A percentile compares a stretch with the other conserved stretches of the same genome.
Conservation (phyloP, 2,888 invertebrate genomes). For the Eilema depressum region DNA sequence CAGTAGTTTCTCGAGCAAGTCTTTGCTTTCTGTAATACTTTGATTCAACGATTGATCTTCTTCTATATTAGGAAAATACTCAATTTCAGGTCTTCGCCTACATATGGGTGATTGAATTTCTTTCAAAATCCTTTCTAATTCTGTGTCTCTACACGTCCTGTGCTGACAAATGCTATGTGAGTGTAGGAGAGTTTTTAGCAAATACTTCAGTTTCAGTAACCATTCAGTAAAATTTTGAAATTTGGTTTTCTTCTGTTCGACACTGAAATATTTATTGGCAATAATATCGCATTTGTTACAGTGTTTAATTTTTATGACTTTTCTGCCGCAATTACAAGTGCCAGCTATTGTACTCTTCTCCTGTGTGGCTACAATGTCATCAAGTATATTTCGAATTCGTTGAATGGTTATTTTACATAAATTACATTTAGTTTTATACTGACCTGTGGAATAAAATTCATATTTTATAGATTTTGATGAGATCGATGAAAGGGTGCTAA, state of each 20-base stretch:
- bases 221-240: slow-evolving; percentile 49
- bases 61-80: slow-evolving; percentile 42
- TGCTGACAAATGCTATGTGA: slow-evolving; percentile 48
- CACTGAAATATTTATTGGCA: slow-evolving; percentile 49
- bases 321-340: slow-evolving; percentile 62
- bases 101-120: slow-evolving; percentile 47
- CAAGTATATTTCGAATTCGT: slow-evolving; percentile 55
- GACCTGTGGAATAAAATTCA: slow-evolving; percentile 45
- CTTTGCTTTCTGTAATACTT: slow-evolving; percentile 48
- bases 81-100: slow-evolving; percentile 43
- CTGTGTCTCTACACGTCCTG: slow-evolving; percentile 37
- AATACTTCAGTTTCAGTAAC: slow-evolving; percentile 54
- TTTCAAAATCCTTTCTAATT: slow-evolving; percentile 50
- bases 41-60: slow-evolving; percentile 26
- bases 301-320: slow-evolving; percentile 43
- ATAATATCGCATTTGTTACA: slow-evolving; percentile 64
- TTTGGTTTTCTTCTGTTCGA: slow-evolving; percentile 45
- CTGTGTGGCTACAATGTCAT: slow-evolving; percentile 58
- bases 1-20: slow-evolving; percentile 52
- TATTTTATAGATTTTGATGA: neutral
- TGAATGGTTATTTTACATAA: slow-evolving; percentile 58
- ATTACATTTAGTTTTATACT: slow-evolving; percentile 56
- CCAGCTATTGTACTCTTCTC: slow-evolving; percentile 50
- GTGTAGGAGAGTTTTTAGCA: slow-evolving; percentile 52
- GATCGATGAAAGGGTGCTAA: too few relatives aligned